These are phyloP conservation scores for Junonia oenone DNA, from an alignment of 2,888 invertebrate species.

Conservation along the genomic window DNA sequence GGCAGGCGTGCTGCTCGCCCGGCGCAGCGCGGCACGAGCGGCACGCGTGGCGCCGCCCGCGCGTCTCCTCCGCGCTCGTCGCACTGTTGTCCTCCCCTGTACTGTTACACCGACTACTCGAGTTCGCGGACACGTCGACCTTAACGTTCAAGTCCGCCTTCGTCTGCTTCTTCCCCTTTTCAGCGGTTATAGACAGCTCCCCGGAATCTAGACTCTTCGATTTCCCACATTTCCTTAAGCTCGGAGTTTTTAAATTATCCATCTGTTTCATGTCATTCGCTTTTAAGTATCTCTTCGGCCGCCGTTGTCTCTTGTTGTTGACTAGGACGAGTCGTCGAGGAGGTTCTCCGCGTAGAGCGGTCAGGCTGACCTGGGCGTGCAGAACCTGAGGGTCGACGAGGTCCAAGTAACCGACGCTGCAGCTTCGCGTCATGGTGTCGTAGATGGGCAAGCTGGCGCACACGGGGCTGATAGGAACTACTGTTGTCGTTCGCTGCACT, in stretches of 20 bases:
- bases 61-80: conserved; percentile 44
- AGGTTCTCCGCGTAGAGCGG: conserved; percentile 85
- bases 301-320: conserved; percentile 81
- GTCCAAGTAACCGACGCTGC: conserved; percentile 93
- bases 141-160: conserved; percentile 35
- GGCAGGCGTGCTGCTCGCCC: conserved; percentile 34
- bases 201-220: conserved; percentile 92
- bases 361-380: conserved; percentile 85
- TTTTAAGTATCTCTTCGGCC: conserved; percentile 55
- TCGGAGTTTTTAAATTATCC: conserved; percentile 57
- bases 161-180: conserved; percentile 51
- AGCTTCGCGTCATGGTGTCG: conserved; percentile 89
- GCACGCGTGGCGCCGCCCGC: conserved; percentile 39
- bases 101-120: conserved; percentile 45
- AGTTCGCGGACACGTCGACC: conserved; percentile 37
- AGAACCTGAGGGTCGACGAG: conserved; percentile 87
- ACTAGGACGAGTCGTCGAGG: conserved; percentile 88
- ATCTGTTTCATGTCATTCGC: conserved; percentile 47
- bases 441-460: conserved; percentile 60
- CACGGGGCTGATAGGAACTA: conserved; percentile 83
- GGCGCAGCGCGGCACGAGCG: conserved; percentile 46
- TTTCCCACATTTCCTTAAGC: conserved; percentile 85
- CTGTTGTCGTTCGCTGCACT: conserved; percentile 77
- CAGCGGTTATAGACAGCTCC: conserved; percentile 83
- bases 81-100: conserved; percentile 48